Base-by-base conservation (phyloP, 1,140 invertebrate species). In the Mycetomoellerius zeteki region DNA sequence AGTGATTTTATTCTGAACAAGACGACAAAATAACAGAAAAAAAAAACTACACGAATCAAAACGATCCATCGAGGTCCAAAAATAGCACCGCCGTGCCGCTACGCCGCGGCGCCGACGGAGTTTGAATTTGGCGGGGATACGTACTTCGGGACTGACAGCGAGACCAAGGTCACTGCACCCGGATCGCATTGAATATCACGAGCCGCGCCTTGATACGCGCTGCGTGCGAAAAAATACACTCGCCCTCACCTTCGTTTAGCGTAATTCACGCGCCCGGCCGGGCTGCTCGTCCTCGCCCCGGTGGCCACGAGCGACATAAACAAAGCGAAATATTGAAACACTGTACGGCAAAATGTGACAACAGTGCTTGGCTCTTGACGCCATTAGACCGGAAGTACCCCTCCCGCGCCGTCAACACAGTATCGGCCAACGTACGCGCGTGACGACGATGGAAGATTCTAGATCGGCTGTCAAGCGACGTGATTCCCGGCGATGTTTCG, bases 281-380 rank as follows among this genome's bases (percentile, higher is more conserved):
- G 77, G 86, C 81, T 52, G 50, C 54, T 75, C 65, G 67, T 87
- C 81, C 73, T 60, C 64, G 91, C 88, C 30, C 72, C 80, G 62
- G n/a, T 65, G 86, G 90, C 91, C 76, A 86, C 56, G 85, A 76
- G 30, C 86, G 84, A 94, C 92, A 93, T 95, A 94, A 95, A 95
- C 94, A 95, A 95, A 94, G 92, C 91, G 91, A 94, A 93, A 93
- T 94, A 94, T 94, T 95, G 94, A 95, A 95, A 95, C 94, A 95
- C 94, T 95, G 94, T 95, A 94, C 86, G 88, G 91, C 91, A 95
- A 95, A 95, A 95, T 93, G 93, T 95, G 95, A 95, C 95, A 95
- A 95, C 95, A 95, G 92, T 95, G 95, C 94, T 92, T 94, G 84
- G 81, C 78, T 90, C 87, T 58, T 76, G 94, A 95, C 95, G 94